phyloP scores from a whole-genome alignment of 2,113 vertebrate genomes.

The Hypanus sabinus region DNA sequence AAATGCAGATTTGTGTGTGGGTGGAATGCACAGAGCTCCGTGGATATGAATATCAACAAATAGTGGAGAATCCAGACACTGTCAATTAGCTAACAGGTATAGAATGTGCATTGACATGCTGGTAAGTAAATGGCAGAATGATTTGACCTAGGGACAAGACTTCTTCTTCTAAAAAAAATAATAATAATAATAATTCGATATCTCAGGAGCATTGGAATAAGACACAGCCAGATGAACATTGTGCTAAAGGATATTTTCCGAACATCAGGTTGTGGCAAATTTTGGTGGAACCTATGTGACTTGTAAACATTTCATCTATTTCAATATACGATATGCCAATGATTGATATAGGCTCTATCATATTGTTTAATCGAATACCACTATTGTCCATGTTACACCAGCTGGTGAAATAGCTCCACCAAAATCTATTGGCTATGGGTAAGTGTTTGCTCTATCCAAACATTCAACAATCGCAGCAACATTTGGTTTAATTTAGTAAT shows the following conservation, averaged over 20 bases:
- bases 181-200: no score
- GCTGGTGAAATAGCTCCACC: neutral
- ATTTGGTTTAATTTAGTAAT: neutral
- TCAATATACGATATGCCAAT: neutral
- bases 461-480: no score
- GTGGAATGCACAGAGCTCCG: neutral
- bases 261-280: no score
- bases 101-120: neutral
- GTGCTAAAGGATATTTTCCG: neutral
- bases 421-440: neutral
- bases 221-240: neutral
- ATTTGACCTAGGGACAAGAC: neutral
- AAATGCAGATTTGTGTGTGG: neutral
- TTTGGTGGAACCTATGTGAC: neutral
- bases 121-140: neutral
- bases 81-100: neutral
- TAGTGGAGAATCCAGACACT: neutral
- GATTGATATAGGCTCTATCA: neutral
- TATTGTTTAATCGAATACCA: neutral
- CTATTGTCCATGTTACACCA: neutral
- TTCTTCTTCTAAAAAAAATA: no score
- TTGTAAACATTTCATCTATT: neutral
- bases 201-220: neutral
- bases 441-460: neutral
- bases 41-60: neutral